These are phyloP conservation scores for Erpetoichthys calabaricus DNA, from an alignment of 2,797 vertebrate genomes.

Conservation along the genomic window DNA sequence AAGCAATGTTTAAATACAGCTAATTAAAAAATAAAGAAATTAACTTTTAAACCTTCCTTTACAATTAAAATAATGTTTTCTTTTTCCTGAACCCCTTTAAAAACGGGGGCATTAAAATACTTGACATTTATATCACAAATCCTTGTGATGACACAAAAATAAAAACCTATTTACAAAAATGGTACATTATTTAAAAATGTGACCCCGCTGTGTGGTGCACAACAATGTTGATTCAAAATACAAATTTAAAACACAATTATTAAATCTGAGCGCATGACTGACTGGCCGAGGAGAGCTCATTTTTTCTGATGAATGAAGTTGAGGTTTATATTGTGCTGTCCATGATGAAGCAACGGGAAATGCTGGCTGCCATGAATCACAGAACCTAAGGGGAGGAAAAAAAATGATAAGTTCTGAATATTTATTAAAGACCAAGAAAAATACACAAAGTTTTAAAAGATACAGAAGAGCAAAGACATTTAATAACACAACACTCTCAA, in stretches of 20 bases:
- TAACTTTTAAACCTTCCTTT: constrained; percentile 74
- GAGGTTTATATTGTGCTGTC: constrained; percentile 73
- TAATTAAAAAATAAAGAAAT: constrained; percentile 98
- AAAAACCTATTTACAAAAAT: constrained; percentile 98
- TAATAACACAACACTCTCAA: no score
- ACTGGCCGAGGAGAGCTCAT: constrained; percentile 46
- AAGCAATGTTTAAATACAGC: constrained; percentile 94
- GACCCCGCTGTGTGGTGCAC: constrained; percentile 60
- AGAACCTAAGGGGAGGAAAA: constrained; percentile 59
- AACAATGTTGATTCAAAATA: constrained; percentile 52
- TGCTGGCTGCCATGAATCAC: constrained; percentile 75
- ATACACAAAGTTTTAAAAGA: no score
- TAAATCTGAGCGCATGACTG: constrained; percentile 39
- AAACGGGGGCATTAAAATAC: constrained; percentile 99
- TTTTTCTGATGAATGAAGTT: constrained; percentile 96
- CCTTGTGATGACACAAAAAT: constrained; percentile 76
- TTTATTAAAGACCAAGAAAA: no score
- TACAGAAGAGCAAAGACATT: neutral
- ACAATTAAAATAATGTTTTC: constrained; percentile 79
- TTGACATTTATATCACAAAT: constrained; percentile 96
- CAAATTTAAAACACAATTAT: constrained; percentile 41
- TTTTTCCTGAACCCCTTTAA: constrained; percentile 71
- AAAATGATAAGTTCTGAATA: constrained; percentile 3
- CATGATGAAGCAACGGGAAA: constrained; percentile 76
- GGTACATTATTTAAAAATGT: constrained; percentile 74